Conservation (phyloP, 2,888 invertebrate species). For the Patella ulyssiponensis region DNA sequence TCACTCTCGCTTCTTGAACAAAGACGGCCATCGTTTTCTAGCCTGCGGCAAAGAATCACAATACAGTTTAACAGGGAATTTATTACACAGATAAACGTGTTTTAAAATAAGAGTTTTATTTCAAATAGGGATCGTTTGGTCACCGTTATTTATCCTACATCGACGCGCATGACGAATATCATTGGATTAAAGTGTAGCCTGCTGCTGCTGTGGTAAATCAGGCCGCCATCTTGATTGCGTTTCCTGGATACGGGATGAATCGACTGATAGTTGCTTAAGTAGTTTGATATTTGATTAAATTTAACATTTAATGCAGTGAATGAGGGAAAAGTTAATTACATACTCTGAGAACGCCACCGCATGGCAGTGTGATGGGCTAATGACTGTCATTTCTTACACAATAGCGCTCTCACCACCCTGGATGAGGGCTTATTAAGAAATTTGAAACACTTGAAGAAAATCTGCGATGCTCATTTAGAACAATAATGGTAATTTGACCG, state of each 20-base stretch:
- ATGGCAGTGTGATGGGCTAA: neutral
- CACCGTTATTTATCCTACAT: neutral
- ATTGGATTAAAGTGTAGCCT: neutral
- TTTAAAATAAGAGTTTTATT: too few species aligned
- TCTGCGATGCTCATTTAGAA: neutral
- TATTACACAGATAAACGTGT: neutral
- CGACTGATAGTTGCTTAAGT: neutral
- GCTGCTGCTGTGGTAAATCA: neutral
- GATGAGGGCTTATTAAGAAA: slow-evolving; percentile 5
- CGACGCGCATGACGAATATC: slow-evolving; percentile 1
- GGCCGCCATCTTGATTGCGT: neutral
- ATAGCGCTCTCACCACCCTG: neutral
- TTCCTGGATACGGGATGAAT: neutral
- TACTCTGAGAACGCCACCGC: neutral
- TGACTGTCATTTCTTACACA: neutral
- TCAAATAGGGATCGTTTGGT: neutral
- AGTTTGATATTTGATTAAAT: slow-evolving; percentile 12
- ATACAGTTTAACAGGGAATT: neutral
- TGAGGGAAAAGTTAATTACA: neutral
- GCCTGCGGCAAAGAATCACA: neutral
- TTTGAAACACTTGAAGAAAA: neutral
- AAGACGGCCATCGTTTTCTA: neutral
- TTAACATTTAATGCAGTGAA: neutral
- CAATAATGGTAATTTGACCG: neutral
- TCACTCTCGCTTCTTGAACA: slow-evolving; percentile 3